These are phyloP conservation scores for Rhinichthys osculus DNA, from an alignment of 2,797 vertebrate genomes.

Conservation along the genomic window DNA sequence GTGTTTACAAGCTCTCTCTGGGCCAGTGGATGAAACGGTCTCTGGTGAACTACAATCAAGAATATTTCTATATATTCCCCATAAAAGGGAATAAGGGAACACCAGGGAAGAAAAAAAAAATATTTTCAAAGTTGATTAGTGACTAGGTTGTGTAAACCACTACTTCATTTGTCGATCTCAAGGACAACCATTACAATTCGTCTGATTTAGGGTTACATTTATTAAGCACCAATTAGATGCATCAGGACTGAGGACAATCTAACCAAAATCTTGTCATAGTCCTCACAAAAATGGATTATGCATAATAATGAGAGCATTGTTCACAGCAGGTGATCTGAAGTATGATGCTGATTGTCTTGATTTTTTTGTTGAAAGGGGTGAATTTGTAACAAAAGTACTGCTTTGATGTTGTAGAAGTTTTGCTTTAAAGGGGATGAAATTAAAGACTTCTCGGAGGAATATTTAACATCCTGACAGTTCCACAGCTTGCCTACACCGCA, in stretches of 20 bases:
- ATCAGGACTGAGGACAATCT: not conserved
- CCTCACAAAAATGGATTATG: not conserved
- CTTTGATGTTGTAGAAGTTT: not conserved
- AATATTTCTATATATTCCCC: conserved; percentile 16
- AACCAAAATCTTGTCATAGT: not conserved
- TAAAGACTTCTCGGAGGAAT: not conserved
- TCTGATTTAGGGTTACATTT: not conserved
- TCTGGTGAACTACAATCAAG: not conserved
- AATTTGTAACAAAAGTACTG: not conserved
- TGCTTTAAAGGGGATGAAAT: not conserved
- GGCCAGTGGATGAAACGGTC: not conserved
- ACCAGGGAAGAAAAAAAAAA: not conserved
- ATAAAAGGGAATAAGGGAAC: not conserved
- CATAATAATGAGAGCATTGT: not conserved
- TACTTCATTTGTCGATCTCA: not conserved
- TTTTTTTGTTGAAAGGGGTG: not conserved
- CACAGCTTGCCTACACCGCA: not conserved
- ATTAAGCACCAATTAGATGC: not conserved
- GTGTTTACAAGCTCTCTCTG: conserved; percentile 2
- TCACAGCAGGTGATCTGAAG: not conserved
- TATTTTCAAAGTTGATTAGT: not conserved
- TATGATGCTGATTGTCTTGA: not conserved
- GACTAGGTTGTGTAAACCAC: not conserved
- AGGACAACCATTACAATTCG: not conserved
- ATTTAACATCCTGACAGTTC: not conserved